A percentile compares a stretch with the other conserved stretches of the same genome.
Conservation (phyloP, 2,797 vertebrate genomes). For the Sebastes iracundus region DNA sequence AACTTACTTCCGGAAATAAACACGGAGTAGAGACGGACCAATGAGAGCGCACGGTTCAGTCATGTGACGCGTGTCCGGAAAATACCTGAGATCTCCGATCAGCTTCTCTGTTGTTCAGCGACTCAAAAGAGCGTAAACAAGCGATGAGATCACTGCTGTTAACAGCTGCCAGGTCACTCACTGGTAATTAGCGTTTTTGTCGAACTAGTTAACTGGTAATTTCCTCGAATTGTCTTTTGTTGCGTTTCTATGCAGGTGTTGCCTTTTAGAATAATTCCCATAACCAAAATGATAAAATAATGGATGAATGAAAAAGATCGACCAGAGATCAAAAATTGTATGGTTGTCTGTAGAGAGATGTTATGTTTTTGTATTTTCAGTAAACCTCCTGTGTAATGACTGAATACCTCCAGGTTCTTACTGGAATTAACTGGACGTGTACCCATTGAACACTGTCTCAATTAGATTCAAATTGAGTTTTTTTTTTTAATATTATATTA, state of each 20-base stretch:
- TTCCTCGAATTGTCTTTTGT: neutral
- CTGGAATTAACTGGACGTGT: no score
- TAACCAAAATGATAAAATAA: neutral
- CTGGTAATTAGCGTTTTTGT: neutral
- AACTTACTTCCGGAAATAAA: conserved; percentile 82
- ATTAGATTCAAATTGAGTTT: no score
- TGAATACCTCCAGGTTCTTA: no score
- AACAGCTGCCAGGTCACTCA: neutral
- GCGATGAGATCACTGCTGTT: neutral
- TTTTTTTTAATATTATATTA: no score
- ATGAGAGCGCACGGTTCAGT: conserved; percentile 26
- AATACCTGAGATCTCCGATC: neutral
- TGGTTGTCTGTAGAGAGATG: neutral
- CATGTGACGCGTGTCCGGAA: conserved; percentile 50
- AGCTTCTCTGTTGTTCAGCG: neutral
- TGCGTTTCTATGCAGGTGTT: neutral
- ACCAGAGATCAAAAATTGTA: no score
- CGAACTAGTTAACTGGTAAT: neutral
- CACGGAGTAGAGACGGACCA: conserved; percentile 46
- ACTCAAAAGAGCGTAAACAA: neutral
- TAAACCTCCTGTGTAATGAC: neutral
- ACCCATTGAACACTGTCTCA: no score
- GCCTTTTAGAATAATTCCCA: neutral
- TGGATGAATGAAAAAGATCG: neutral
- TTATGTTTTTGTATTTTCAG: neutral